Conservation (phyloP, 2,797 vertebrate genomes). For the Rhinatrema bivittatum region DNA sequence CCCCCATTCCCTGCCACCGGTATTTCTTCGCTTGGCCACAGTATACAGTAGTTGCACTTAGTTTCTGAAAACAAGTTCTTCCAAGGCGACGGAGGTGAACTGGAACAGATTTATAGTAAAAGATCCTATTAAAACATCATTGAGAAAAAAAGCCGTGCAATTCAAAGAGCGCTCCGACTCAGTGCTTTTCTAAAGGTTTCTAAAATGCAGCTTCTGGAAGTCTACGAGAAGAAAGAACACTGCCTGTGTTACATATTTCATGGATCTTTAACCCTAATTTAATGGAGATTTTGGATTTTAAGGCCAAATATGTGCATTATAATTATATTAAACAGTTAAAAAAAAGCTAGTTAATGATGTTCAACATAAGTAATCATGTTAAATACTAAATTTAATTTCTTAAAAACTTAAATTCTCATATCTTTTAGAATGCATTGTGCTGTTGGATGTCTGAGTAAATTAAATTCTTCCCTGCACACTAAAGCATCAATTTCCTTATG, state of each 20-base stretch:
- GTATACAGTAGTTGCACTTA: no score
- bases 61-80: no score
- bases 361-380: slow-evolving; percentile 96
- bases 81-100: not conserved
- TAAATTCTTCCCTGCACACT: slow-evolving; percentile 97
- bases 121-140: slow-evolving; percentile 29
- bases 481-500: slow-evolving; percentile 99
- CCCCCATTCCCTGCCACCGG: no score
- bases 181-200: slow-evolving; percentile 16
- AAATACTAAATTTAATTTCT: slow-evolving; percentile 97
- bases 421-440: slow-evolving; percentile 97
- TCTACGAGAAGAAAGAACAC: slow-evolving; percentile 22
- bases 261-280: slow-evolving; percentile 88
- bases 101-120: slow-evolving; percentile 16
- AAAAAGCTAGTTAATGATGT: slow-evolving; percentile 82
- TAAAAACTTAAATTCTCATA: slow-evolving; percentile 86
- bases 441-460: slow-evolving; percentile 97
- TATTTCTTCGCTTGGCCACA: no score
- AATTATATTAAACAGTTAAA: slow-evolving; percentile 94
- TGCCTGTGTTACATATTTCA: slow-evolving; percentile 71
- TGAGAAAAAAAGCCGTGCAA: slow-evolving; percentile 17
- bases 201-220: slow-evolving; percentile 35
- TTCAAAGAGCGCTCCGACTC: slow-evolving; percentile 13
- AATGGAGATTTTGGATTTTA: slow-evolving; percentile 68
- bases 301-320: slow-evolving; percentile 69